Evolutionary conservation across 2,113 vertebrate species (phyloP), one percentile per base, ranked within the genome.

Genomic region (Andinoacara biseriatus): DNA sequence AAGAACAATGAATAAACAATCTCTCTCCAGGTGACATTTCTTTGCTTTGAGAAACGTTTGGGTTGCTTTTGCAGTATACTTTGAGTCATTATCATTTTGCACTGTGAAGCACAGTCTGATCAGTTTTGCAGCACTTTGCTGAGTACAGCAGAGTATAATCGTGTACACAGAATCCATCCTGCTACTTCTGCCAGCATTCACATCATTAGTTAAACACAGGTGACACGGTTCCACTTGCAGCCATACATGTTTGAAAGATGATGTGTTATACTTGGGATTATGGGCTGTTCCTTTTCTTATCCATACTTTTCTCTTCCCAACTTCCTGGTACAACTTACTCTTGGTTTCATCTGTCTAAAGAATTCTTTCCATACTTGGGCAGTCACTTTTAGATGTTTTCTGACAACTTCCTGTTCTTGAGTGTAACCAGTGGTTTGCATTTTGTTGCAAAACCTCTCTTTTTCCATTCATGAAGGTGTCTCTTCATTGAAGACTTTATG

Each of bases 121-220:
- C 1, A n/a, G 35, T 65, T 2, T 65, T 43, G n/a, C 4, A 24
- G 35, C 62, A 43, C 43, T 43, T 65, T 35, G 13, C 62, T 65
- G n/a, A 43, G 43, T 43, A 14, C 0, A 1, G 14, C 26, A 54
- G 9, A 4, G 18, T 20, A 54, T 54, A 54, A 3, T 11, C 3
- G 3, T 43, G 11, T 43, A 43, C 40, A 18, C 7, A 65, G 62
- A 43, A 10, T 65, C 24, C 38, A 43, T 8, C 35, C 61, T 65
- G 35, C 35, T 65, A 9, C 13, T 40, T 63, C n/a, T 40, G 24
- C 9, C 61, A 43, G 35, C 61, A 40, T n/a, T 26, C 62, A 17
- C 24, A 65, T 65, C 5, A 43, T 65, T 7, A 65, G n/a, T 3
- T 9, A 65, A 22, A 65, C n/a, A 43, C 2, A 6, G 24, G 5